Base-by-base conservation (phyloP, 2,113 vertebrate species). In the Epinephelus cyanopodus region DNA sequence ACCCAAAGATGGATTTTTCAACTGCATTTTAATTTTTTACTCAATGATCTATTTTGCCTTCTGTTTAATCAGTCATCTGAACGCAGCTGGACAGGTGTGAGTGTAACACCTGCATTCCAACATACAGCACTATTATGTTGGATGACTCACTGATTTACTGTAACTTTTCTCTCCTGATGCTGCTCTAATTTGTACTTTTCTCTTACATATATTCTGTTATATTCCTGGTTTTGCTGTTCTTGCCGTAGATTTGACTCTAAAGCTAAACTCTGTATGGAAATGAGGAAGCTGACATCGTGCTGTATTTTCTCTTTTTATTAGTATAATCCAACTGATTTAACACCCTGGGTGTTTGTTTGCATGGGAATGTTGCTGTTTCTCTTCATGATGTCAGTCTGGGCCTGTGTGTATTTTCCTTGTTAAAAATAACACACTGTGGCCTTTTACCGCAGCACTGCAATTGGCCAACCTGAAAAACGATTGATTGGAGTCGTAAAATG, bases 381-480 rank as follows among this genome's bases (percentile, higher is more conserved):
- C 45, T 80, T 74, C 6, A 12, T 13, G 37, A 47, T 6, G 53
- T 68, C 21, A 15, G n/a, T 74, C 12, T 61, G 25, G 13, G 42
- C 2, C 12, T 52, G 11, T 67, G 21, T 73, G 42, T 39, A 1
- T 76, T 50, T 65, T 52, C 19, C 27, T 73, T n/a, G 54, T 60
- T 81, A 53, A 78, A 71, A 33, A 71, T 79, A 63, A 77, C 5
- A 25, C 58, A 25, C 6, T 48, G 47, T 48, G 63, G 63, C 77
- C 67, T 75, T 81, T 62, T 54, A 61, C 23, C 9, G 17, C 27
- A 47, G 65, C 48, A 2, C 42, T 27, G 47, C 11, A 33, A 33
- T 67, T 64, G 8, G 64, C 23, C 56, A 47, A 60, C 23, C 56
- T 65, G 47, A 48, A 58, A 58, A 54, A 17, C 42, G 58, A 57